Evolutionary conservation across 2,888 invertebrate genomes (phyloP).

Genomic region (Caenorhabditis sinica): DNA sequence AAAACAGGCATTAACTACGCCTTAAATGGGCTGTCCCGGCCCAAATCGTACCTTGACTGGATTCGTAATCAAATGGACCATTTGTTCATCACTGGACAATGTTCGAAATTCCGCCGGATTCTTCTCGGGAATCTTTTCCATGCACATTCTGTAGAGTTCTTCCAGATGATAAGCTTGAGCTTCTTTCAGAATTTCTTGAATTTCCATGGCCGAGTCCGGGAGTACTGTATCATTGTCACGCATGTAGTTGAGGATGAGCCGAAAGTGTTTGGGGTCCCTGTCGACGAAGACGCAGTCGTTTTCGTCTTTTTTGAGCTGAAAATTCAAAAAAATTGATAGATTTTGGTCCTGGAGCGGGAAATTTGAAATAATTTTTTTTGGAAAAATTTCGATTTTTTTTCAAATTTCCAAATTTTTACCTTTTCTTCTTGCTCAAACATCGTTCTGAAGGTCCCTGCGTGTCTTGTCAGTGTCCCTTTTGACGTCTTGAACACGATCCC

Average conservation of each 20-base stretch:
- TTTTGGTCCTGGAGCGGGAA: no score
- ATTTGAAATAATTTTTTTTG: slow-evolving; percentile 46
- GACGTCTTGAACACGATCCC: slow-evolving; percentile 97
- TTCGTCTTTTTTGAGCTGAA: slow-evolving; percentile 70
- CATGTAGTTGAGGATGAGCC: slow-evolving; percentile 2
- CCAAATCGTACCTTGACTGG: neutral
- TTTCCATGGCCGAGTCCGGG: no score
- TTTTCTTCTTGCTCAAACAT: slow-evolving; percentile 88
- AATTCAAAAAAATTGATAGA: no score
- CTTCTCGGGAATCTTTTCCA: neutral
- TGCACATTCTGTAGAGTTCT: neutral
- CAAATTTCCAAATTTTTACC: no score
- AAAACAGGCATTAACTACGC: no score
- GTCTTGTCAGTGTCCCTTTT: slow-evolving; percentile 96
- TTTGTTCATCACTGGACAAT: neutral
- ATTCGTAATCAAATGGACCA: neutral
- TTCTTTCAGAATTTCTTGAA: neutral
- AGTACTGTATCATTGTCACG: neutral
- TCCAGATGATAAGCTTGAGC: neutral
- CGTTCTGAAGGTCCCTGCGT: slow-evolving; percentile 89
- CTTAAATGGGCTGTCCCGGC: no score
- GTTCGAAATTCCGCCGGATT: neutral
- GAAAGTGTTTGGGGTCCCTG: neutral
- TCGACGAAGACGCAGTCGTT: slow-evolving; percentile 42
- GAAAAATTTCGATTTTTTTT: no score